Base-by-base conservation (phyloP, 2,113 vertebrate genomes). In the Seriola aureovittata region DNA sequence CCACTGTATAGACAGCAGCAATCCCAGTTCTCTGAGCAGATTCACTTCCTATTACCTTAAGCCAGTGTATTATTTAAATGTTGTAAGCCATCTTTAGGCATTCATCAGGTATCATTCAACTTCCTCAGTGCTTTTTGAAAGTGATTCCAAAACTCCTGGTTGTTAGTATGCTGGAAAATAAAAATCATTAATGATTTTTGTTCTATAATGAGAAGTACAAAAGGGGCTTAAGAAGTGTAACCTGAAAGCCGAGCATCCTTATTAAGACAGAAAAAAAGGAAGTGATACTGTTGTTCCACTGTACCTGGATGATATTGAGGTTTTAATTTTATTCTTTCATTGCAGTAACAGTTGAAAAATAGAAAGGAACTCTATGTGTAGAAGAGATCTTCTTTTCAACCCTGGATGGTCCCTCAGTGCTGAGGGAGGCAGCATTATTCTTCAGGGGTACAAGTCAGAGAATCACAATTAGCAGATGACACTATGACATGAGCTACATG, bases 391-490 rank as follows among this genome's bases (percentile, higher is more conserved):
- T 25, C 36, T 59, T 82, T 70, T 58, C 54, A 29, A 29, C 29
- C 29, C 29, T 29, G 29, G 29, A 29, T 29, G 29, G 29, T 29
- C 29, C 29, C 29, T 29, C 29, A 11, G 13, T 50, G 50, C 71
- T 82, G 73, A 57, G 52, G 32, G 34, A 81, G 69, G 55, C 65
- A 46, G 48, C 40, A 16, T 71, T 76, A 44, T 80, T 54, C 73
- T 74, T 17, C 10, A 23, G 76, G 25, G 40, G 38, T 36, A 25
- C 29, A 50, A 77, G 74, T 59, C 50, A 66, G 44, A n/a, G 71
- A 66, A 80, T 83, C 52, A 46, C 34, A 75, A 62, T 80, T 67
- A 87, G 65, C 46, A n/a, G 38, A 66, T 54, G 76, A 72, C 25
- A 36, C 50, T 3, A 29, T 13, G 16, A 48, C 84, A 80, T 60